Evolutionary conservation across 2,113 vertebrate genomes (phyloP), one percentile per base, ranked within the genome.

Genomic region (Bungarus multicinctus): DNA sequence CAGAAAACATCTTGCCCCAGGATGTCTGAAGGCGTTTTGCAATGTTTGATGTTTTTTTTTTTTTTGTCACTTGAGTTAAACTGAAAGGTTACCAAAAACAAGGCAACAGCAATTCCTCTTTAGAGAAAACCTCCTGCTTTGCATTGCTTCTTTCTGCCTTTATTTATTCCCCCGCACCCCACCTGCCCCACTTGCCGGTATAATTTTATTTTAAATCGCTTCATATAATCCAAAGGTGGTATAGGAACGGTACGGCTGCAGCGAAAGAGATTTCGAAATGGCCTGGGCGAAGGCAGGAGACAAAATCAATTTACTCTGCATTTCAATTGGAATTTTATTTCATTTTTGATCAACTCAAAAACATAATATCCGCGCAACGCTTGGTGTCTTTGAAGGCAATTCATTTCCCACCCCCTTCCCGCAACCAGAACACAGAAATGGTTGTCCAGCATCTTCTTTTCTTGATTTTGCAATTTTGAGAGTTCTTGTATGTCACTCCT

Each of bases 31-130:
- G 64, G 91, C 87, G 34, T 85, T 92, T 57, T 89, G 45, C 47
- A 85, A 92, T 85, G 55, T 89, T 92, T 92, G 64, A 89, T 92
- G 87, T 9, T 27, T 58, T 25, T 64, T 54, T 9, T 27, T 58
- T 25, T 64, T 54, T 52, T 57, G 87, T 89, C 52, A 85, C 45
- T 85, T 74, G 60, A 92, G 87, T 89, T 92, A 89, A 92, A 88
- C 25, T 4, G 47, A 88, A 92, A 92, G 87, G 58, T 92, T 74
- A 74, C 58, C 30, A 9, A 92, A 34, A 69, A 74, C n/a, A 74
- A 20, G 14, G 50, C 18, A 69, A 88, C n/a, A 27, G 85, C 25
- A 39, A 52, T 34, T 91, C 60, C 10, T 52, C 27, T 55, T 10
- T 25, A 27, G 7, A 85, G 53, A 60, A 64, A 88, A 20, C 30